Evolutionary conservation across 2,113 vertebrate species (phyloP).

Genomic region (Paraplagusia blochii): DNA sequence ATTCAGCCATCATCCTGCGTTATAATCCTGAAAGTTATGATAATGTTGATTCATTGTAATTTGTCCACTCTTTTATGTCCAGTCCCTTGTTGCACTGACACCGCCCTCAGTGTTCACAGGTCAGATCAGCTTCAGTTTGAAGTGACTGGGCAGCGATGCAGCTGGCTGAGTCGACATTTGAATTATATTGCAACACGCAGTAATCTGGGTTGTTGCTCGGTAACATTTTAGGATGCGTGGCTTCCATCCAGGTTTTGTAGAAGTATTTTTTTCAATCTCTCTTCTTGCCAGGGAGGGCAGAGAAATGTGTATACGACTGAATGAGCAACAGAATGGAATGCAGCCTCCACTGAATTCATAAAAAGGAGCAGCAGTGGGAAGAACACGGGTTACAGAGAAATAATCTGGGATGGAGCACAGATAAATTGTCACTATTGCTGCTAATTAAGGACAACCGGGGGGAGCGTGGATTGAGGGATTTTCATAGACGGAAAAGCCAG

Average conservation of each 20-base stretch:
- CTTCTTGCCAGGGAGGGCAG: no score
- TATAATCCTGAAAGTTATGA: no score
- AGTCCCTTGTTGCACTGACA: no score
- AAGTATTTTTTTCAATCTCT: not conserved
- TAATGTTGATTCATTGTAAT: no score
- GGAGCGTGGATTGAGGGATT: not conserved
- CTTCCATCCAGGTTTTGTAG: not conserved
- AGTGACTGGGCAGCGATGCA: no score
- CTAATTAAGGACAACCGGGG: slow-evolving; percentile 21
- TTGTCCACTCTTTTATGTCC: no score
- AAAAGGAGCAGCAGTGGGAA: not conserved
- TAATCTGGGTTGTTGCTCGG: slow-evolving; percentile 19
- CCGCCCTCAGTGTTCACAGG: no score
- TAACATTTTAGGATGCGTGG: slow-evolving; percentile 1
- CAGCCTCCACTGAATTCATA: not conserved
- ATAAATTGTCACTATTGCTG: slow-evolving; percentile 3
- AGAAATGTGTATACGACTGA: not conserved
- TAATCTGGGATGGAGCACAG: not conserved
- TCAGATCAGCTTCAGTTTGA: no score
- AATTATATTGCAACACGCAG: slow-evolving; percentile 28
- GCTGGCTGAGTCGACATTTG: slow-evolving; percentile 26
- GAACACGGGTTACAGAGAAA: not conserved
- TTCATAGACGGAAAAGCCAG: not conserved
- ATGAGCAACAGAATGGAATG: not conserved
- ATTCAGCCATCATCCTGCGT: no score